A percentile compares a stretch with the other conserved stretches of the same genome.
Evolutionary conservation across 2,113 vertebrate genomes (phyloP).

Genomic region (Carassius auratus): DNA sequence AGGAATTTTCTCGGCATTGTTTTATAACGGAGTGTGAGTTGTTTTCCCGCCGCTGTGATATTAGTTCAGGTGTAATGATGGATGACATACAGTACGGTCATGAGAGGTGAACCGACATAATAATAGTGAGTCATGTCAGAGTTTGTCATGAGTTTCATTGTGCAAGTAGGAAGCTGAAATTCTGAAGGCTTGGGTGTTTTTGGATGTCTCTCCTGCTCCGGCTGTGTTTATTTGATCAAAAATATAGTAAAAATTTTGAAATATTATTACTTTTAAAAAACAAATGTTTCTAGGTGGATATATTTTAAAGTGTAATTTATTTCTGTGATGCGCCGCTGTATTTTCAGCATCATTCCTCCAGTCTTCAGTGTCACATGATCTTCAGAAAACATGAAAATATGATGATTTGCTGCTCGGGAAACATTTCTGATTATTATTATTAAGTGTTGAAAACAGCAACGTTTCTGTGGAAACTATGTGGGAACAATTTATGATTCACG

Average conservation of each 20-base stretch:
- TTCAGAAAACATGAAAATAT: not conserved
- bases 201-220: not conserved
- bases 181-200: not conserved
- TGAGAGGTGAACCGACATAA: not conserved
- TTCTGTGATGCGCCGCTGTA: not conserved
- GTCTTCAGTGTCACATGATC: no score
- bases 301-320: not conserved
- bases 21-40: conserved; percentile 23
- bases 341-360: not conserved
- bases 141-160: not conserved
- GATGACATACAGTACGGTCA: not conserved
- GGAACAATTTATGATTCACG: no score
- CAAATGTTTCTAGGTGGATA: not conserved
- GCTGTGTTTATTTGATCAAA: not conserved
- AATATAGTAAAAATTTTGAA: not conserved
- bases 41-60: not conserved
- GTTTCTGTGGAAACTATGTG: no score
- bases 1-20: conserved; percentile 49
- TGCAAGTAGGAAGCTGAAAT: no score
- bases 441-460: no score
- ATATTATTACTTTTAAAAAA: not conserved
- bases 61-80: not conserved
- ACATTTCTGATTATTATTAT: no score
- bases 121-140: not conserved
- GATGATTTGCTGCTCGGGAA: no score